Evolutionary conservation across 2,797 vertebrate species (phyloP), one percentile per base, ranked within the genome.

Genomic region (Oreortyx pictus): DNA sequence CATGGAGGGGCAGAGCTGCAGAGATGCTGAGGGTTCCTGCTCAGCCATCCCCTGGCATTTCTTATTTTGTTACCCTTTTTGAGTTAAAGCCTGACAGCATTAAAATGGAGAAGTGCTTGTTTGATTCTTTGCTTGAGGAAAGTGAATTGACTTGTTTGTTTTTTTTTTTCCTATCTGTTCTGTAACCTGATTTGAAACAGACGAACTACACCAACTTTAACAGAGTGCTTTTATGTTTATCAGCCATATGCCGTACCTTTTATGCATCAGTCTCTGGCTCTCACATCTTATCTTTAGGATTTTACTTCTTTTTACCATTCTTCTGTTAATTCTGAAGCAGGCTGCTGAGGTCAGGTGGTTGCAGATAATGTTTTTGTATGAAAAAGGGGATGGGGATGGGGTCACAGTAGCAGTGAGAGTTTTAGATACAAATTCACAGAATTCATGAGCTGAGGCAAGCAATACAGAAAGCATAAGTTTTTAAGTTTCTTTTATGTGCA

Each of bases 1-100:
- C 35, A 3, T 43, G 44, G 33, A 43, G 47, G 17, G 41, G 8
- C 0, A 0, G 20, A 8, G 15, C 0, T 9, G 11, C 17, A 11
- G n/a, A 18, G 0, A 39, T 66, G 47, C 54, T 20, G 29, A 80
- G 25, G 31, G 29, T 47, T 14, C 44, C n/a, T 90, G 62, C 71
- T 89, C 33, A 76, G 13, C 8, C 8, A 46, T 64, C 46, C 78
- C 13, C 33, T 49, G 31, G 31, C 35, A 35, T 62, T 77, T 49
- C 44, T 59, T 31, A 15, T 2, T 3, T 8, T 29, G 13, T 5
- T 4, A 17, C 5, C 19, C 25, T 13, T 57, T 52, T 39, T 41
- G 24, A 31, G 1, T n/a, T 71, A n/a, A 77, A 81, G 14, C 19
- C 23, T 24, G 56, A 56, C 39, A 64, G 74, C 29, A 39, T 77